Conservation (phyloP, 2,888 invertebrate species). For the Chrysotoxum bicinctum region DNA sequence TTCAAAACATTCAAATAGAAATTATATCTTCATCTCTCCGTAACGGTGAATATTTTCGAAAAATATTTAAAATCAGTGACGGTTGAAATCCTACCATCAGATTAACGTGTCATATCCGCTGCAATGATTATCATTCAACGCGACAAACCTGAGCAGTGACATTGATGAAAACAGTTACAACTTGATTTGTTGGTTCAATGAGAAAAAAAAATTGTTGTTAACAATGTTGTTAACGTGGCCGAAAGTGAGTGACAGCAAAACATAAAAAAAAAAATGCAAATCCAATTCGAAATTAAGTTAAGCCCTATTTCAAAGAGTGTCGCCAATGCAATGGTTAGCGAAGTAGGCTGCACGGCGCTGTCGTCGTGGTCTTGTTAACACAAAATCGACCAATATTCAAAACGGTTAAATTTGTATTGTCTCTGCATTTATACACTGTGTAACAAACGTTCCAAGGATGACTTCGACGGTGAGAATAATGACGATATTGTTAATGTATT, state of each 20-base stretch:
- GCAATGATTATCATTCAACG: conserved; percentile 36
- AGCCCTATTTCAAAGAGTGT: conserved; percentile 35
- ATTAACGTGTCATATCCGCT: conserved; percentile 23
- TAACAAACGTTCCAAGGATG: conserved; percentile 50
- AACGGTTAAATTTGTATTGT: conserved; percentile 43
- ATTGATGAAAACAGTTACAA: conserved; percentile 55
- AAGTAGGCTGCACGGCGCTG: background rate
- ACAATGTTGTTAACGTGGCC: conserved; percentile 54
- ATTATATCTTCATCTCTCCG: background rate
- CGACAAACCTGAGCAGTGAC: conserved; percentile 32
- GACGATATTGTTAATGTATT: conserved; percentile 70
- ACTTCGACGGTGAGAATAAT: conserved; percentile 70
- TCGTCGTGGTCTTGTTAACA: conserved; percentile 52
- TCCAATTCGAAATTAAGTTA: conserved; percentile 10
- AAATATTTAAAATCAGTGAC: conserved; percentile 35
- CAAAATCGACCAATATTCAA: conserved; percentile 50
- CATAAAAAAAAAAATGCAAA: conserved; percentile 13
- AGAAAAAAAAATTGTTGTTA: conserved; percentile 24
- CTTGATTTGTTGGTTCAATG: background rate
- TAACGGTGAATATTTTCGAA: conserved; percentile 38
- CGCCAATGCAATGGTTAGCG: conserved; percentile 26
- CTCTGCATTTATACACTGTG: conserved; percentile 13
- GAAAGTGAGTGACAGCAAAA: conserved; percentile 60
- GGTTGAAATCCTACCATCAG: conserved; percentile 16
- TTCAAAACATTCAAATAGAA: background rate